Evolutionary conservation across 2,888 invertebrate species (phyloP), one percentile per base, ranked within the genome.

Genomic region (Monoplex corrugatus): DNA sequence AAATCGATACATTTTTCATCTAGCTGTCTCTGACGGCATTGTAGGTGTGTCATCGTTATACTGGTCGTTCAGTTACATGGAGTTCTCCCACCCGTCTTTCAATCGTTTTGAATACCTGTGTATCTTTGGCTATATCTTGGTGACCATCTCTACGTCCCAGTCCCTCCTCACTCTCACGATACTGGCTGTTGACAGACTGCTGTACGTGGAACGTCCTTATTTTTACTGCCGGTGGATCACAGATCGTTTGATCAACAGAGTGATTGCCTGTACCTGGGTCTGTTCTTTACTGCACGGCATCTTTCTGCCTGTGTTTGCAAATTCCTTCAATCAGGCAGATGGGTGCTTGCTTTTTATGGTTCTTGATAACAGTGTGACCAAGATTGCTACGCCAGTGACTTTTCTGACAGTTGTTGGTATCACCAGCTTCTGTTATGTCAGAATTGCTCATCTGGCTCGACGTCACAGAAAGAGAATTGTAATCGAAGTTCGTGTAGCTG

Each of bases 161-260:
- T 68, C 68, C 28, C n/a, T 68, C 28, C 68, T 68, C 28, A 0
- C 28, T 23, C 68, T 68, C 28, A 0, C n/a, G 68, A n/a, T 28
- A n/a, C 23, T 68, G 68, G 68, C 68, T 19, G 68, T 68, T 23
- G 68, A 68, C 68, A 13, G 68, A 28, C 19, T 68, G 2, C 28
- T 68, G 68, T 68, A 68, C 68, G 68, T 68, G 68, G 68, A n/a
- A 6, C n/a, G n/a, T n/a, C 68, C 68, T 6, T 68, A 68, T n/a
- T n/a, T 19, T n/a, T 68, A 68, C 68, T 6, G 6, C 28, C 6
- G 28, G 28, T 68, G 19, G 23, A n/a, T 68, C 68, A 68, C 68
- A 6, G 68, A 68, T 8, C 23, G 28, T 8, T 6, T 23, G n/a
- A 68, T n/a, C 68, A 68, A 28, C 28, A 28, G 23, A 23, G 19